Conservation (phyloP, 2,888 invertebrate genomes). For the Ectemnius cavifrons region DNA sequence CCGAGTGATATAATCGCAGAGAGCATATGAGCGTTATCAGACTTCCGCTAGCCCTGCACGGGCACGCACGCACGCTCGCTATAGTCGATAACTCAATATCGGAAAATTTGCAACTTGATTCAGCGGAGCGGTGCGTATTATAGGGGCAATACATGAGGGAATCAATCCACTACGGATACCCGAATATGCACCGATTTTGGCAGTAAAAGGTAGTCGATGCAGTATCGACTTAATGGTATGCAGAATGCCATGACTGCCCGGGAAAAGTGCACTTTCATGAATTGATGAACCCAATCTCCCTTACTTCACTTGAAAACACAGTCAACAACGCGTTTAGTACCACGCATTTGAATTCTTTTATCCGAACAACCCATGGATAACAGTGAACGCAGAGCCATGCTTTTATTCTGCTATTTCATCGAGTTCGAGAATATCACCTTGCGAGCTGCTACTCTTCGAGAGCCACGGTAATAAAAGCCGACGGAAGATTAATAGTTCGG, state of each 20-base stretch:
- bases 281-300: no score
- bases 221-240: no score
- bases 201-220: no score
- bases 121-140: not conserved
- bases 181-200: no score
- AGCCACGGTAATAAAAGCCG: not conserved
- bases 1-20: no score
- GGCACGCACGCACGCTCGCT: no score
- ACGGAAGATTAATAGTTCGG: not conserved
- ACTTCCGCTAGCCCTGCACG: no score
- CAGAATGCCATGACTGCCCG: no score
- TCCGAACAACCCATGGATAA: not conserved
- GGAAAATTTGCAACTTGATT: constrained; percentile 7
- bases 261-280: no score
- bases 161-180: constrained; percentile 4
- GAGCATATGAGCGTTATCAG: no score
- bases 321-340: not conserved
- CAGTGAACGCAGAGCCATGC: not conserved
- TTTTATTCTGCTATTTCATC: not conserved
- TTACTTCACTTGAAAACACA: not conserved
- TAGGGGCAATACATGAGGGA: constrained; percentile 23
- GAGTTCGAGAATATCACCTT: not conserved
- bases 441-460: constrained; percentile 7
- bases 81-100: not conserved
- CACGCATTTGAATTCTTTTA: not conserved